Percentiles rank a stretch among this genome's conserved stretches.
phyloP scores from a whole-genome alignment of 2,888 invertebrate species.

The Eulithis testata region DNA sequence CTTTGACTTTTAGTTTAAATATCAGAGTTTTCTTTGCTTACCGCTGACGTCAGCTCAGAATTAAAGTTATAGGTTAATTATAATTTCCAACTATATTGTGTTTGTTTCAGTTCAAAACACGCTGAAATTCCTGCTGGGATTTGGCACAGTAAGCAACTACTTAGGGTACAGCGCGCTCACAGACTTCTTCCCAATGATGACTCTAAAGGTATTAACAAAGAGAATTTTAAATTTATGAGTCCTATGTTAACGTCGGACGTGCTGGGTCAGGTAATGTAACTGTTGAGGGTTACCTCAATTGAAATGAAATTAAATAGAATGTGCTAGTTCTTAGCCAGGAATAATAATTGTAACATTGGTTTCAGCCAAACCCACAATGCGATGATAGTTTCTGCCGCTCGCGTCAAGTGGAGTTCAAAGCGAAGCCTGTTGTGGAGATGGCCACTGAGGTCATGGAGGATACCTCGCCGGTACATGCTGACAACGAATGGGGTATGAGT shows the following conservation, averaged over 20 bases:
- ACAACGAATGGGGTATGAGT: slow-evolving; percentile 94
- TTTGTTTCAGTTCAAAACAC: slow-evolving; percentile 89
- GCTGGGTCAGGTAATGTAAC: too few species aligned
- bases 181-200: slow-evolving; percentile 98
- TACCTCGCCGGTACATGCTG: slow-evolving; percentile 89
- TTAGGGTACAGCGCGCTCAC: slow-evolving; percentile 98
- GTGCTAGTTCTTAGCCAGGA: not conserved
- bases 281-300: too few species aligned
- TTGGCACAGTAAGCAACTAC: slow-evolving; percentile 96
- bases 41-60: too few species aligned
- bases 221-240: not conserved
- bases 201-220: slow-evolving; percentile 83
- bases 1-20: too few species aligned
- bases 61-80: too few species aligned
- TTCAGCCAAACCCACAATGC: slow-evolving; percentile 93
- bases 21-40: too few species aligned
- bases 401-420: slow-evolving; percentile 86
- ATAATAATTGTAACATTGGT: not conserved
- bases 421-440: slow-evolving; percentile 82
- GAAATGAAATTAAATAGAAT: too few species aligned
- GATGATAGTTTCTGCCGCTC: slow-evolving; percentile 91
- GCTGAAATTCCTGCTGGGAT: slow-evolving; percentile 92
- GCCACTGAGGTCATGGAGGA: slow-evolving; percentile 82
- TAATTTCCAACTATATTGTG: not conserved
- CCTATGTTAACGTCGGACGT: too few species aligned